Conservation (phyloP, 2,113 vertebrate species). For the Prietella phreatophila region DNA sequence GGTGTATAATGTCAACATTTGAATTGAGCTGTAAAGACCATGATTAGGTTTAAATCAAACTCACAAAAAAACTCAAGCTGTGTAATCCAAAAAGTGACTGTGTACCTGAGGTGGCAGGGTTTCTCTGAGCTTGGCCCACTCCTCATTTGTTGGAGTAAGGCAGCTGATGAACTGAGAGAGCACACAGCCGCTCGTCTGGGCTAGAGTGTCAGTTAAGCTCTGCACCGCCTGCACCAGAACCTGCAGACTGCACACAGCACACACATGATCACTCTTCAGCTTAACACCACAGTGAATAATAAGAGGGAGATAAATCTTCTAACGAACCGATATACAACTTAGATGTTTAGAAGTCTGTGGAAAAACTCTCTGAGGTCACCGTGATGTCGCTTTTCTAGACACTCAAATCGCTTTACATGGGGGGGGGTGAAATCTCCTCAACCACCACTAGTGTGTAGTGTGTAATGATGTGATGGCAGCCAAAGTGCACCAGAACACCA, state of each 20-base stretch:
- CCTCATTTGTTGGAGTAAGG: conserved; percentile 71
- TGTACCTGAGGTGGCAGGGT: conserved; percentile 82
- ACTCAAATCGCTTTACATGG: too few species aligned
- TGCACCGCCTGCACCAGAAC: conserved; percentile 78
- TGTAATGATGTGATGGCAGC: too few species aligned
- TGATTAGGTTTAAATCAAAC: background rate
- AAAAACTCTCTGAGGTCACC: background rate
- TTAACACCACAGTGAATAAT: background rate
- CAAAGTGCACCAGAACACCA: too few species aligned
- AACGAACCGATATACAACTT: background rate
- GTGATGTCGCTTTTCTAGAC: background rate
- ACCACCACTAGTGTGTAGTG: too few species aligned
- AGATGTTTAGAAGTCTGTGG: background rate
- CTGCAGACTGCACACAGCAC: conserved; percentile 76
- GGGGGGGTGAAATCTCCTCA: too few species aligned
- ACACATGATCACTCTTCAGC: background rate
- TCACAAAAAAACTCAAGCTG: background rate
- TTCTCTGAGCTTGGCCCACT: conserved; percentile 81
- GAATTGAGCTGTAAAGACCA: background rate
- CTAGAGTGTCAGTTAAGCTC: conserved; percentile 74
- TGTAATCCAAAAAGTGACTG: background rate
- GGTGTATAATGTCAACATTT: background rate
- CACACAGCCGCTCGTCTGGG: conserved; percentile 65
- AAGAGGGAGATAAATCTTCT: background rate
- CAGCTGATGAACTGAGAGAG: conserved; percentile 70